Evolutionary conservation across 2,113 vertebrate genomes (phyloP), one percentile per base, ranked within the genome.

Genomic region (Carlito syrichta): DNA sequence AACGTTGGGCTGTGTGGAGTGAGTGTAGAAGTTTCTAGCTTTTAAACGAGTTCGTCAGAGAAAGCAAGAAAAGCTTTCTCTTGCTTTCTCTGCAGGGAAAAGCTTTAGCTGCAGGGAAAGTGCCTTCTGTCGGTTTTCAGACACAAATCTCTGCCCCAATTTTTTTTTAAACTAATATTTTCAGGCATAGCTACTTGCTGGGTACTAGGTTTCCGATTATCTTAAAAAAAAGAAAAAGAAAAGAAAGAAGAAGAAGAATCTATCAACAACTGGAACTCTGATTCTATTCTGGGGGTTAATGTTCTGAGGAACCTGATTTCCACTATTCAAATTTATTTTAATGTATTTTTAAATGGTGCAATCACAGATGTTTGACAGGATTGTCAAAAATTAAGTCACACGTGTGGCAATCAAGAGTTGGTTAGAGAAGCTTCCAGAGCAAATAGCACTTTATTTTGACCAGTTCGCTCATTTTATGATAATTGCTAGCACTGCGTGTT

Each of bases 381-480:
- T 60, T n/a, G 9, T 87, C 50, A 90, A 71, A 82, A 85, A 82
- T 86, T 89, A n/a, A 54, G 54, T 93, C 97, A 83, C 48, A 38
- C 38, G 32, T 68, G 66, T 73, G 93, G n/a, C 58, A 40, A 30
- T 71, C 13, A 22, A 38, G 96, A 84, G 48, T 45, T 50, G 2
- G 40, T 76, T 83, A 96, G 96, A 94, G 78, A 96, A 96, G 96
- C 50, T 90, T 89, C 27, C 84, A 94, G 60, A 95, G 95, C 86
- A 96, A 96, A 96, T 60, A 96, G 98, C 98, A 98, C 97, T 98
- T 98, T 98, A 98, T 98, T 96, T 97, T 96, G 91, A 96, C 73
- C 52, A 86, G 32, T 77, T 27, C 86, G 94, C 96, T 96, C 45
- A n/a, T 94, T 96, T 85, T 43, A 38, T 38, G 50, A 35, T 96